Percentiles rank a stretch among this genome's conserved stretches.
Evolutionary conservation across 2,113 vertebrate species (phyloP).

Genomic region (Chelonoidis abingdonii): DNA sequence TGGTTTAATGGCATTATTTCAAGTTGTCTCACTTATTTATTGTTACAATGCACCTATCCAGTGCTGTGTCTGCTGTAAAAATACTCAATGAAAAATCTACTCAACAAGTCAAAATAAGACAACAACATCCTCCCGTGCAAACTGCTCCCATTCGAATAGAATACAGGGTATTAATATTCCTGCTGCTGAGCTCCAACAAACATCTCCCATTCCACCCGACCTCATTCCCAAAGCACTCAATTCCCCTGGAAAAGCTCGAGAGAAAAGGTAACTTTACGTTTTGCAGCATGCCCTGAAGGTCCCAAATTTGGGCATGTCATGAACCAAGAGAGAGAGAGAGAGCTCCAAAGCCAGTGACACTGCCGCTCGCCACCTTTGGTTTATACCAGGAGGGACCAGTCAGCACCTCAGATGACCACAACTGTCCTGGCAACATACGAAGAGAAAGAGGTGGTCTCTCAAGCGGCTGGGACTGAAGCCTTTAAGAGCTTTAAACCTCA

Average conservation of each 20-base stretch:
- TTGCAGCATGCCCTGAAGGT: neutral
- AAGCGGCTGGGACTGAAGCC: neutral
- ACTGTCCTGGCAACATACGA: neutral
- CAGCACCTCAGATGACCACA: neutral
- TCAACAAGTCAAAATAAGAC: fast-evolving
- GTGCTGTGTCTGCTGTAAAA: neutral
- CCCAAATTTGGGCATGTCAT: neutral
- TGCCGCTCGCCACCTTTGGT: neutral
- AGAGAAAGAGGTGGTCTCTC: neutral
- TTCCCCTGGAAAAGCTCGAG: neutral
- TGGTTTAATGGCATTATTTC: neutral
- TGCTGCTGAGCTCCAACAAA: neutral
- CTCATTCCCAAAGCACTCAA: neutral
- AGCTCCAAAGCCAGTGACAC: neutral
- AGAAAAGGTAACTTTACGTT: neutral
- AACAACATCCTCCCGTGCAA: neutral
- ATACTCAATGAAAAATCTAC: neutral
- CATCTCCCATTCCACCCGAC: neutral
- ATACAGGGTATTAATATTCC: neutral
- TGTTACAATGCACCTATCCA: neutral
- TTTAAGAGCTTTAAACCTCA: neutral
- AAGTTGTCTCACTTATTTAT: neutral
- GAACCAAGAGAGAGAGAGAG: neutral
- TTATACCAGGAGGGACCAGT: neutral
- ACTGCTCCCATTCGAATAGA: neutral